These are phyloP conservation scores for Erebia palarica DNA, from an alignment of 2,888 invertebrate species.

Conservation along the genomic window DNA sequence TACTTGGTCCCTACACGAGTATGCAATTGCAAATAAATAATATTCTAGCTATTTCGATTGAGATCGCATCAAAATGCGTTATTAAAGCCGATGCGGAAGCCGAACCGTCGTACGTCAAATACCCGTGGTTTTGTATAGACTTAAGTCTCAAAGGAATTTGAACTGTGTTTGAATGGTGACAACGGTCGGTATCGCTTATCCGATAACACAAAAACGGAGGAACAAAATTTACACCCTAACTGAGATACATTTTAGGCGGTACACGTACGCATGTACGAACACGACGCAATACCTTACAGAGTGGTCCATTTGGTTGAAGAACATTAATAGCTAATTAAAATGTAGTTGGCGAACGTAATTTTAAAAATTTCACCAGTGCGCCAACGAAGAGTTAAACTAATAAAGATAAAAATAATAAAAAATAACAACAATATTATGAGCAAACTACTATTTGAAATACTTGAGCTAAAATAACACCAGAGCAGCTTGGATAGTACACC, in stretches of 20 bases:
- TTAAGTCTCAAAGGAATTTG: slow-evolving; percentile 33
- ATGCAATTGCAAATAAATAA: slow-evolving; percentile 39
- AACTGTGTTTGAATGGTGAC: slow-evolving; percentile 29
- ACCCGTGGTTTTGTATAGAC: slow-evolving; percentile 27
- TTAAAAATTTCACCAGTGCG: slow-evolving; percentile 66
- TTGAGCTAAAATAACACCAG: slow-evolving; percentile 78
- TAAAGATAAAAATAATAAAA: slow-evolving; percentile 58
- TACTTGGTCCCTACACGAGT: slow-evolving; percentile 53
- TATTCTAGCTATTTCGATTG: slow-evolving; percentile 32
- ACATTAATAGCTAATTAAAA: slow-evolving; percentile 64
- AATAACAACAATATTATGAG: slow-evolving; percentile 75
- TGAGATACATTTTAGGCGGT: slow-evolving; percentile 35
- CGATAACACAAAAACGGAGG: slow-evolving; percentile 15
- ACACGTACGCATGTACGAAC: slow-evolving; percentile 39
- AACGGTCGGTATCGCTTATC: slow-evolving; percentile 26
- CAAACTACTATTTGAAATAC: slow-evolving; percentile 75
- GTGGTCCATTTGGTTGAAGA: slow-evolving; percentile 54
- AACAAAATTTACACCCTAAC: slow-evolving; percentile 27
- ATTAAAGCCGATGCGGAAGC: slow-evolving; percentile 33
- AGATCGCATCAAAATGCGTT: slow-evolving; percentile 41
- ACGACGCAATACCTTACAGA: slow-evolving; percentile 55
- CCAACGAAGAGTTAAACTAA: slow-evolving; percentile 58
- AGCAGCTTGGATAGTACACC: slow-evolving; percentile 76
- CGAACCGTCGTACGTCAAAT: slow-evolving; percentile 27
- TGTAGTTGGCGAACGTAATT: slow-evolving; percentile 67